Evolutionary conservation across 2,113 vertebrate genomes (phyloP), one percentile per base, ranked within the genome.

Genomic region (Laticauda colubrina): DNA sequence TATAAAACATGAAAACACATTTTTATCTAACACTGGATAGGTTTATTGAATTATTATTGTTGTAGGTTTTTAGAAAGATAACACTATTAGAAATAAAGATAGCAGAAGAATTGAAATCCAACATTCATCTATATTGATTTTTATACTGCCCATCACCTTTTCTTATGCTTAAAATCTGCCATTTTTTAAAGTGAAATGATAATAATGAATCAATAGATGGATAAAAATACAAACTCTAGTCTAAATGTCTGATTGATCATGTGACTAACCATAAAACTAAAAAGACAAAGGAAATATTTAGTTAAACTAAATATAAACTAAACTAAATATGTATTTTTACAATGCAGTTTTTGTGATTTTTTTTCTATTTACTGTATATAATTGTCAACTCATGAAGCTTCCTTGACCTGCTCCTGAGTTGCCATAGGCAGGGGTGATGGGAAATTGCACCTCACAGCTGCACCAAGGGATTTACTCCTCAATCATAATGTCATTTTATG

Each of bases 1-100:
- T 20, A 89, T n/a, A 56, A 57, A 89, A 59, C 56, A 95, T 11
- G 90, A 64, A n/a, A 96, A 34, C 18, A 86, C n/a, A 75, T 90
- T 54, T 59, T 91, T 20, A 59, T 59, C 59, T 87, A 14, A 56
- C 56, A 57, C 5, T 48, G 7, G 55, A 91, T 18, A 56, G 24
- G 23, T 55, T 91, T 85, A 26, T 43, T 24, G 3, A 85, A 34
- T 21, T 12, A 24, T 53, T 8, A 20, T 24, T 18, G 1, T 90
- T 34, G 7, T 90, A 81, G 69, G 2, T 89, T 88, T 54, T 53
- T 54, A 29, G 26, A 54, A 51, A 29, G 18, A 24, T 56, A 53
- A 89, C 6, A 45, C 7, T 20, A 61, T 91, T 18, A 64, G 5
- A 26, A 39, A 88, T 87, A 69, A 69, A 34, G 5, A 69, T 34